Conservation (phyloP, 1,140 invertebrate species). For the Melanaphis sacchari region DNA sequence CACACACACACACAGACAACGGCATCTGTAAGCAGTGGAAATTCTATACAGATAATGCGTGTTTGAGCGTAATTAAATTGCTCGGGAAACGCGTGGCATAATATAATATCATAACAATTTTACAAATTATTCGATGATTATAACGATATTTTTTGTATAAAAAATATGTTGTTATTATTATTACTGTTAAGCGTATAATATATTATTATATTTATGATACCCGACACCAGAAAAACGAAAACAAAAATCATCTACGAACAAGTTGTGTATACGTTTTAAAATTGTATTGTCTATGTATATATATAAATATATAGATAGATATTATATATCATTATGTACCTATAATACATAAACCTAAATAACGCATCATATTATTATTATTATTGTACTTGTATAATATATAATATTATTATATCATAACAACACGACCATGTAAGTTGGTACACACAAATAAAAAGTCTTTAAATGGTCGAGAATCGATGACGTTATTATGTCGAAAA, state of each 20-base stretch:
- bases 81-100: neutral
- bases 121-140: neutral
- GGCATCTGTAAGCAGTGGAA: neutral
- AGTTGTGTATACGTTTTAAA: no score
- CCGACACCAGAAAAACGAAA: neutral
- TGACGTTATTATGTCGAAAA: neutral
- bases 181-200: neutral
- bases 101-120: neutral
- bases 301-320: no score
- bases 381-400: neutral
- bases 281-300: no score
- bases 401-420: neutral
- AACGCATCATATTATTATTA: neutral
- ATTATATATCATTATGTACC: no score
- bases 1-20: neutral
- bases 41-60: neutral
- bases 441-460: neutral
- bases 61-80: constrained; percentile 6
- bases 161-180: neutral
- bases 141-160: neutral
- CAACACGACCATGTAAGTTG: neutral
- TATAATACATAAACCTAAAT: no score
- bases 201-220: neutral
- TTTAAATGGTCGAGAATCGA: neutral
- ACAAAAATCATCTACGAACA: neutral